phyloP scores from a whole-genome alignment of 2,113 vertebrate species.

The Nothoprocta perdicaria region DNA sequence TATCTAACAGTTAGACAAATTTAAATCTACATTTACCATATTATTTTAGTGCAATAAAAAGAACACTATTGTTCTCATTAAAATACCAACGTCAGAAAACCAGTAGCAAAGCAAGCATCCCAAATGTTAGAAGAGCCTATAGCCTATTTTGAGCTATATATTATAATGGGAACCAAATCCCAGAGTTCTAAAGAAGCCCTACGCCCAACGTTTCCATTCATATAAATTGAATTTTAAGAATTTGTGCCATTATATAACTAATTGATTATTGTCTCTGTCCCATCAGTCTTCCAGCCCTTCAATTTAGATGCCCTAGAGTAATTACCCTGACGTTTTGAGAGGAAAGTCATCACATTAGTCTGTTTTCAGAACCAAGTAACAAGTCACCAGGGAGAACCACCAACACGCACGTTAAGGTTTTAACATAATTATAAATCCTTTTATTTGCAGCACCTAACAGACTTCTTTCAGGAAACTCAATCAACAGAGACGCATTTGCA shows the following conservation, averaged over 20 bases:
- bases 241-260: not conserved
- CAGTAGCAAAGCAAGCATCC: not conserved
- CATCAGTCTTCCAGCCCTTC: not conserved
- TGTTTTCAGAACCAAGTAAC: not conserved
- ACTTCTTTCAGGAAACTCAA: not conserved
- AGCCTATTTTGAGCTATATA: not conserved
- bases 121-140: not conserved
- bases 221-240: not conserved
- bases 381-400: not conserved
- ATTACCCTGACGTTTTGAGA: not conserved
- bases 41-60: not conserved
- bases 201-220: not conserved
- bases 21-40: not conserved
- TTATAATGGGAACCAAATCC: not conserved
- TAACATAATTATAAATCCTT: not conserved
- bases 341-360: not conserved
- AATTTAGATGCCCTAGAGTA: not conserved
- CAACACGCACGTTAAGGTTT: not conserved
- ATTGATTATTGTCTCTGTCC: not conserved
- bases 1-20: not conserved
- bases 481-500: not conserved
- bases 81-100: not conserved
- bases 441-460: not conserved
- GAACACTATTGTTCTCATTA: not conserved
- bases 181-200: too few relatives aligned